Conservation (phyloP, 2,113 vertebrate genomes). For the Dromaius novaehollandiae region DNA sequence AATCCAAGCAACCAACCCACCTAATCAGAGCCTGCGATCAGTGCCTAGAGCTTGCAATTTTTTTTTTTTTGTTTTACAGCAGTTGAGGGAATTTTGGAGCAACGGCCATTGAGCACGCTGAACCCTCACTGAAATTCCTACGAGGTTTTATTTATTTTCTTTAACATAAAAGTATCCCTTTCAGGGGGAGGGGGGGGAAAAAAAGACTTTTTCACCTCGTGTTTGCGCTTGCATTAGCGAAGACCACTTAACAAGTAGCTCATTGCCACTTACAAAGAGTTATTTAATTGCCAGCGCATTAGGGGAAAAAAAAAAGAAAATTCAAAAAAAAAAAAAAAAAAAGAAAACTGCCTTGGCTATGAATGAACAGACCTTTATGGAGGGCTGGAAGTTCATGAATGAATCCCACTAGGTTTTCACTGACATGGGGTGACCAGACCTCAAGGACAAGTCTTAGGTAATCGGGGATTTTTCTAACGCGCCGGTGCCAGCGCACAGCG, state of each 20-base stretch:
- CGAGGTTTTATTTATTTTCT: constrained; percentile 14
- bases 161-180: constrained; percentile 37
- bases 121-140: constrained; percentile 37
- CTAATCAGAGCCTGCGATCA: not conserved
- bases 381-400: constrained; percentile 68
- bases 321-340: not conserved
- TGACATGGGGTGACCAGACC: constrained; percentile 58
- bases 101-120: constrained; percentile 33
- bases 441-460: constrained; percentile 53
- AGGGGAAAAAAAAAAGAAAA: not conserved
- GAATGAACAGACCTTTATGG: constrained; percentile 73
- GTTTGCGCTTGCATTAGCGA: constrained; percentile 19
- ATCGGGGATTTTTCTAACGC: not conserved
- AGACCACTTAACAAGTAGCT: constrained; percentile 41
- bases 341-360: constrained; percentile 24
- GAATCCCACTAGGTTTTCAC: constrained; percentile 60
- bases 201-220: not conserved
- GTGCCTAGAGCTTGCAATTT: not conserved
- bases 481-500: constrained; percentile 40
- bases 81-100: constrained; percentile 38
- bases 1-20: not conserved
- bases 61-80: constrained; percentile 57
- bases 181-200: not conserved
- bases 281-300: constrained; percentile 48
- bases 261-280: constrained; percentile 43